A percentile compares a stretch with the other conserved stretches of the same genome.
Evolutionary conservation across 2,113 vertebrate species (phyloP).

Genomic region (Tylochromis polylepis): DNA sequence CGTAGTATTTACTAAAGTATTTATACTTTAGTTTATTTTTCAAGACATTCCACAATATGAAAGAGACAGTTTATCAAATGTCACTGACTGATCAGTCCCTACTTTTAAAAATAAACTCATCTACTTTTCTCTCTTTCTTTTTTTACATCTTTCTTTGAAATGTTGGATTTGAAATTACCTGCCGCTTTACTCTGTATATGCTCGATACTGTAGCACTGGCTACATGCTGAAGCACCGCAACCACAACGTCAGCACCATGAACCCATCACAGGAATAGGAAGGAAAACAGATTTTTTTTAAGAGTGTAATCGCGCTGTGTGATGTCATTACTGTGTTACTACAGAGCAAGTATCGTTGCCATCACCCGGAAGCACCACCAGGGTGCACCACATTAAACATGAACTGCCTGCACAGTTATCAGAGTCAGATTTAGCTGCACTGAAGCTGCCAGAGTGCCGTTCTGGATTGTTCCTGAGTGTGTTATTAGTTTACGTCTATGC

Average conservation of each 20-base stretch:
- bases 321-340: not conserved
- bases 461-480: not conserved
- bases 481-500: not conserved
- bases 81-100: no score
- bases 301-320: not conserved
- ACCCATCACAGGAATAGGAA: no score
- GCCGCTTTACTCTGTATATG: not conserved
- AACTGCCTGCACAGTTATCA: not conserved
- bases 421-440: not conserved
- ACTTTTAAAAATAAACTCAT: no score
- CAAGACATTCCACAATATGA: no score
- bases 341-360: not conserved
- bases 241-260: not conserved
- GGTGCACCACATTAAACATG: not conserved
- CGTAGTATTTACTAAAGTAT: no score
- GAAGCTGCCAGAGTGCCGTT: not conserved
- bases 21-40: no score
- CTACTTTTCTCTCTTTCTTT: no score
- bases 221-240: accelerated
- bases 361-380: not conserved
- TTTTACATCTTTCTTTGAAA: not conserved
- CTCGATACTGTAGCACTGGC: not conserved
- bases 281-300: no score
- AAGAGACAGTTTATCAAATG: no score
- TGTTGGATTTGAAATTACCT: not conserved